These are phyloP conservation scores for Mormyrus lacerda DNA, from an alignment of 2,113 vertebrate species.

Conservation along the genomic window DNA sequence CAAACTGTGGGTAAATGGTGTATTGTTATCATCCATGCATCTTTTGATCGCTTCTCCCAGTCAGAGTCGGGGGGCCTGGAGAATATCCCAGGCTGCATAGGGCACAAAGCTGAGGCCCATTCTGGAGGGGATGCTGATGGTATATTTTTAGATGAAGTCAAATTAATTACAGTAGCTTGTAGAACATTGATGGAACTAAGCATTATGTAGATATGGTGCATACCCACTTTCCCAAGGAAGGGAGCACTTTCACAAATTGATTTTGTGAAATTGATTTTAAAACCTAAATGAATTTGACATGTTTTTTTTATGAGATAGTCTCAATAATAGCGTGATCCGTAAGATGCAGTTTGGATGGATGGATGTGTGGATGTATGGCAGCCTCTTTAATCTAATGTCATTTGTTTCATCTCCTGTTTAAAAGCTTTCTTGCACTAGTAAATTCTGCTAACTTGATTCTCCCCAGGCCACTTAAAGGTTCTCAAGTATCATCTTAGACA, in stretches of 20 bases:
- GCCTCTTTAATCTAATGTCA: not conserved
- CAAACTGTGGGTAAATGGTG: not conserved
- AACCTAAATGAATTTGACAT: not conserved
- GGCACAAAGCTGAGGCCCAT: not conserved
- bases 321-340: not conserved
- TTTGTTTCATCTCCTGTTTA: not conserved
- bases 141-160: not conserved
- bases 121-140: not conserved
- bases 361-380: not conserved
- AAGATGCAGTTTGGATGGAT: not conserved
- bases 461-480: not conserved
- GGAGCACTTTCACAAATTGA: constrained; percentile 2
- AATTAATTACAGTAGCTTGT: not conserved
- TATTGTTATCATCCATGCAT: not conserved
- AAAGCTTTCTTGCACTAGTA: not conserved
- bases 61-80: not conserved
- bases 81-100: not conserved
- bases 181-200: not conserved
- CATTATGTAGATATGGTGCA: not conserved
- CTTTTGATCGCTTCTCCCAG: not conserved
- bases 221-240: not conserved
- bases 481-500: not conserved
- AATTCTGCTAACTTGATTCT: not conserved
- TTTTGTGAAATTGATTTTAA: not conserved
- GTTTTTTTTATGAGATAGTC: not conserved